phyloP scores from a whole-genome alignment of 2,888 invertebrate genomes.

The Amphipoea lucens region DNA sequence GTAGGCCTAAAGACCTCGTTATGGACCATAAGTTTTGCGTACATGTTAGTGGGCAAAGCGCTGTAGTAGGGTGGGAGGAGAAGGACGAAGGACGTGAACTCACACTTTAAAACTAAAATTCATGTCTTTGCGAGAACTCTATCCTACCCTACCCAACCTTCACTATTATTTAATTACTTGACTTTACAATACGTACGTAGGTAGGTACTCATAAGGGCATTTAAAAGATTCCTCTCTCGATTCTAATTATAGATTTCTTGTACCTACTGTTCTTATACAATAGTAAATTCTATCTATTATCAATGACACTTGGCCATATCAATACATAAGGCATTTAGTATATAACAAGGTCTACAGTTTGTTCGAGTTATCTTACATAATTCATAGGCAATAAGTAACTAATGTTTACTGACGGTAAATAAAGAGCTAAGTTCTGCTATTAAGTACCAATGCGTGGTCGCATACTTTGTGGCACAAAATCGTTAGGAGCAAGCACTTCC shows the following conservation, averaged over 20 bases:
- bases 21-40: neutral
- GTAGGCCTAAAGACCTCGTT: neutral
- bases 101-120: neutral
- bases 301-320: conserved; percentile 6
- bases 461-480: conserved; percentile 55
- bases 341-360: conserved; percentile 41
- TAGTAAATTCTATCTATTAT: conserved; percentile 25
- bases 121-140: neutral
- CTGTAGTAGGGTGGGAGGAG: no score
- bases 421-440: conserved; percentile 47
- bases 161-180: neutral
- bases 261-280: conserved; percentile 6
- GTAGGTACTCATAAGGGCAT: neutral
- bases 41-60: neutral
- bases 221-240: neutral
- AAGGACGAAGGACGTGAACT: neutral
- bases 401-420: conserved; percentile 20
- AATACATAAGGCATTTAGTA: conserved; percentile 34
- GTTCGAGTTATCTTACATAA: conserved; percentile 50
- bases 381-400: conserved; percentile 30
- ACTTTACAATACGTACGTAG: neutral
- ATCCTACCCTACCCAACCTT: neutral
- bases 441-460: conserved; percentile 63
- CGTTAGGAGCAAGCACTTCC: conserved; percentile 26
- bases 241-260: conserved; percentile 16